A percentile compares a stretch with the other conserved stretches of the same genome.
phyloP scores from a whole-genome alignment of 2,888 invertebrate genomes.

The Rhorus exstirpatorius region DNA sequence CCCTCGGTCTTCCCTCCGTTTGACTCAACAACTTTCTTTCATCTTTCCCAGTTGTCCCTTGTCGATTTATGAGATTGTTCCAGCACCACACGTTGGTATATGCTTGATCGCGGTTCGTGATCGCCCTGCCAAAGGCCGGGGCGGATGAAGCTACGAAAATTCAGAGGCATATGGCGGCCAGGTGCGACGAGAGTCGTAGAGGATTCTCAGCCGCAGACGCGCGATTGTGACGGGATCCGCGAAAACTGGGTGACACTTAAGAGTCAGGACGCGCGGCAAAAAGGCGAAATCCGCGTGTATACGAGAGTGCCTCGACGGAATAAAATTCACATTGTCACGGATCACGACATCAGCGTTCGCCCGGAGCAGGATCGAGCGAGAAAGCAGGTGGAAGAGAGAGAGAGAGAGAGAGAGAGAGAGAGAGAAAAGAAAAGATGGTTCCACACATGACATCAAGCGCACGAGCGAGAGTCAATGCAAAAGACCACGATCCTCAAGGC shows the following conservation, averaged over 20 bases:
- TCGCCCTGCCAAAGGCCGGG: constrained; percentile 44
- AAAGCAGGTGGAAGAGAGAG: constrained; percentile 38
- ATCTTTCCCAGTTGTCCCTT: constrained; percentile 26
- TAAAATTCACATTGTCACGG: constrained; percentile 75
- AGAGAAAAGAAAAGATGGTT: constrained; percentile 58
- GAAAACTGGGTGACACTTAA: constrained; percentile 82
- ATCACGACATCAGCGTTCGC: constrained; percentile 8
- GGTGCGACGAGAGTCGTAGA: constrained; percentile 48
- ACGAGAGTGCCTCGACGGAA: constrained; percentile 74
- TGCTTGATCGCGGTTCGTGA: constrained; percentile 55
- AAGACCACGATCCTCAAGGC: constrained; percentile 72
- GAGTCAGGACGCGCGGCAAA: constrained; percentile 78
- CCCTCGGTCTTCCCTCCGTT: constrained; percentile 32
- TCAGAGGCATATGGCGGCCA: neutral
- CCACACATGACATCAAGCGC: constrained; percentile 51
- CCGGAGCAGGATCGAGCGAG: constrained; percentile 46
- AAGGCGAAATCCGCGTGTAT: constrained; percentile 73
- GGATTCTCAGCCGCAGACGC: constrained; percentile 26
- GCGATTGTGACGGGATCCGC: constrained; percentile 60
- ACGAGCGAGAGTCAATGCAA: constrained; percentile 41
- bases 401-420: constrained; percentile 44
- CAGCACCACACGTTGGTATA: constrained; percentile 6
- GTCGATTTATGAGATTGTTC: constrained; percentile 30
- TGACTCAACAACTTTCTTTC: constrained; percentile 31
- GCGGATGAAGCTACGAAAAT: constrained; percentile 21